Evolutionary conservation across 2,113 vertebrate genomes (phyloP).

Genomic region (Cryptoleucopteryx plumbea): DNA sequence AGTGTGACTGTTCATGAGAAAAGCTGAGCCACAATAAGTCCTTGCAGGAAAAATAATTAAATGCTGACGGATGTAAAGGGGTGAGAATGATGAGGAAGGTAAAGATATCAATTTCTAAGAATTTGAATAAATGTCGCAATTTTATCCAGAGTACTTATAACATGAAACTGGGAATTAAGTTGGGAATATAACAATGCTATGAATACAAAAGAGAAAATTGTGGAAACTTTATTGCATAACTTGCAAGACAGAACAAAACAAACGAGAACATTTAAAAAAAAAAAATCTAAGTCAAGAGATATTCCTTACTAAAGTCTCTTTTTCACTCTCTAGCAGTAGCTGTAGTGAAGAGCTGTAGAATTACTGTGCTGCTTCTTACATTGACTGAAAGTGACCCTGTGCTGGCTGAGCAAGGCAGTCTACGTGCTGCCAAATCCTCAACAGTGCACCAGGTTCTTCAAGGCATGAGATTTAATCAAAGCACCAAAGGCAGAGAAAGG

Average conservation of each 20-base stretch:
- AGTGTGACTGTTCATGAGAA: neutral
- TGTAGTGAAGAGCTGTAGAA: neutral
- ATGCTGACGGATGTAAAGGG: neutral
- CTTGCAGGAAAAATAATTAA: neutral
- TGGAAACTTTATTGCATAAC: neutral
- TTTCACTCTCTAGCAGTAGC: neutral
- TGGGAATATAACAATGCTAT: neutral
- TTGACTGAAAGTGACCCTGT: neutral
- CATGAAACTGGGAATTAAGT: neutral
- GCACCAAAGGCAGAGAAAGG: neutral
- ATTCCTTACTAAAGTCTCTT: neutral
- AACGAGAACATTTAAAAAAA: neutral
- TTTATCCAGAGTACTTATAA: neutral
- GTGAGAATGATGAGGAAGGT: neutral
- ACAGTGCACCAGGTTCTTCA: neutral
- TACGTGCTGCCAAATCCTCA: neutral
- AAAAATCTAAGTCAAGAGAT: rapidly evolving
- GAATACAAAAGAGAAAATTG: neutral
- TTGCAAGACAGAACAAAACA: neutral
- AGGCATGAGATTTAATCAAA: neutral
- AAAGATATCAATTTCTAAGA: neutral
- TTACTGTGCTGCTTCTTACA: neutral
- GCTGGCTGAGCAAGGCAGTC: neutral
- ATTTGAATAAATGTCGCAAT: neutral
- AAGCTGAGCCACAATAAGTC: neutral